Base-by-base conservation (phyloP, 2,113 vertebrate species). In the Colinus virginianus region DNA sequence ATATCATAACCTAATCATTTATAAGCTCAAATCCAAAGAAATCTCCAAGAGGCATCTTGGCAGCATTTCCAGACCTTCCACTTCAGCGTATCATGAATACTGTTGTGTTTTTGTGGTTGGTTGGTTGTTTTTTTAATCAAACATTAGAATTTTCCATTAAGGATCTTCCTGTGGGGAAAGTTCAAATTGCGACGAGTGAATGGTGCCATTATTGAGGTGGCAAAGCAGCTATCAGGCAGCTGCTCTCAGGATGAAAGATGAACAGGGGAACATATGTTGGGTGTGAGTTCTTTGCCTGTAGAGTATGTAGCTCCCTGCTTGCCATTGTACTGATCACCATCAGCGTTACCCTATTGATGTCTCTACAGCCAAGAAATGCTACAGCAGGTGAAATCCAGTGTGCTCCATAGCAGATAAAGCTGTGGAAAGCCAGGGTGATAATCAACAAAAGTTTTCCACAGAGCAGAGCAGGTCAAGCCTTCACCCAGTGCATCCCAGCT, bases 211-310 rank as follows among this genome's bases (percentile, higher is more conserved):
- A 58, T 25, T 14, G 16, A 40, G 63, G 25, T 40, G 72, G 15
- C 1, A 4, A 49, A 51, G 56, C 61, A 80, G 21, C 59, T 42
- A 17, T 46, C 5, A 13, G 38, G 20, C 25, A 88, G 66, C 43
- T 43, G 28, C 42, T 43, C 15, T 36, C 23, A 45, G 32, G 11
- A 32, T 23, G 74, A 55, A 62, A 14, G 36, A 20, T 22, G 20
- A 90, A 46, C 0, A 0, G 42, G 2, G 45, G 4, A 5, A 6
- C n/a, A 49, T 1, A 2, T 8, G 4, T 8, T 10, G 13, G 20
- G 26, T 48, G 15, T 12, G 66, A 69, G 74, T 76, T 40, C 12
- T 69, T 30, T 13, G 4, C 22, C 42, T 61, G 30, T 11, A 84
- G 42, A 8, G 26, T 64, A 15, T 6, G 32, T 36, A 22, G 26